Percentiles rank a stretch among this genome's conserved stretches.
These are phyloP conservation scores for Antheraea yamamai DNA, from an alignment of 2,888 invertebrate species.

Conservation along the genomic window DNA sequence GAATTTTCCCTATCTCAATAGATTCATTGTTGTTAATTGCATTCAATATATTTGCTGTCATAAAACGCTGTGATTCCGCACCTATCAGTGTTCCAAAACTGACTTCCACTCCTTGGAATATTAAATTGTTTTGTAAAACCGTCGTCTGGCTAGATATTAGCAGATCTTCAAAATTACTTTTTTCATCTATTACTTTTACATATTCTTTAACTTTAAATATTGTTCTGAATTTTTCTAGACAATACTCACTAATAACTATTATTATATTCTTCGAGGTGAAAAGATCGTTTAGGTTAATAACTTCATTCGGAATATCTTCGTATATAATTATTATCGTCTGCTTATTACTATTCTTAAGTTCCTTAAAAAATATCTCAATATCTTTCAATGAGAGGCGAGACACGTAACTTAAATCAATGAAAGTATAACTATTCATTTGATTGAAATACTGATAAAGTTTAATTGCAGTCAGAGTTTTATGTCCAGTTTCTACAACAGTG, in stretches of 20 bases:
- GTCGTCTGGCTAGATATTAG: neutral
- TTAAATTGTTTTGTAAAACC: neutral
- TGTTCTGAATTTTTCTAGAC: neutral
- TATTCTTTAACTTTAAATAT: neutral
- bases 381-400: neutral
- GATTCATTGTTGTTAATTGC: constrained; percentile 22
- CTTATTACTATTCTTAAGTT: neutral
- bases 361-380: neutral
- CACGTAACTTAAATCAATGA: constrained; percentile 4
- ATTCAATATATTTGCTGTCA: neutral
- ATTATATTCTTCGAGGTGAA: neutral
- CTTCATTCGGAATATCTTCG: constrained; percentile 2
- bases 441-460: constrained; percentile 12
- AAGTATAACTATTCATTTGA: neutral
- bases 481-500: neutral
- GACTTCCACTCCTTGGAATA: constrained; percentile 10
- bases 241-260: neutral
- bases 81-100: neutral
- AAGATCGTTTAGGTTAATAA: neutral
- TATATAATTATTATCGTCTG: constrained; percentile 6
- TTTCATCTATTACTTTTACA: neutral
- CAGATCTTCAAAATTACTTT: constrained; percentile 1
- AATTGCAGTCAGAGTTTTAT: neutral
- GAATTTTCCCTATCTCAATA: constrained; percentile 22
- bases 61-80: neutral